A percentile compares a stretch with the other conserved stretches of the same genome.
These are phyloP conservation scores for Entomobrya proxima DNA, from an alignment of 2,888 invertebrate genomes.

Conservation along the genomic window DNA sequence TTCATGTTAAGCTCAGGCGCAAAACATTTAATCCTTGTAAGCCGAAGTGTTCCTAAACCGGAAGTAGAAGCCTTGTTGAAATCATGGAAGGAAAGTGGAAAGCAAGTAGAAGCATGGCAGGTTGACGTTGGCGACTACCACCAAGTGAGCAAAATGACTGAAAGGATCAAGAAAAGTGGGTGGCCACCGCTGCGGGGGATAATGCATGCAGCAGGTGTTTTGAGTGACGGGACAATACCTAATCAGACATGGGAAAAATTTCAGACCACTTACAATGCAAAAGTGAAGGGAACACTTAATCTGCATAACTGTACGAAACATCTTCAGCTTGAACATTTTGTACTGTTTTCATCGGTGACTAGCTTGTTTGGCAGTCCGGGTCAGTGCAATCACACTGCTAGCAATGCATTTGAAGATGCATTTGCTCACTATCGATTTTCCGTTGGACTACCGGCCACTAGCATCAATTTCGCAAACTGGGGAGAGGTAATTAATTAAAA, in stretches of 20 bases:
- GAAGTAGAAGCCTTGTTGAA: background rate
- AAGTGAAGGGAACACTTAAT: conserved; percentile 55
- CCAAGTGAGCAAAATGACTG: background rate
- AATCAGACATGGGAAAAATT: conserved; percentile 67
- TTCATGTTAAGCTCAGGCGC: conserved; percentile 66
- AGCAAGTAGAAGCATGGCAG: conserved; percentile 15
- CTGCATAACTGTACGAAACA: conserved; percentile 61
- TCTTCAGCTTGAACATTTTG: conserved; percentile 62
- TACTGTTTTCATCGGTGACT: conserved; percentile 60
- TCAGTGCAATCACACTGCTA: conserved; percentile 50
- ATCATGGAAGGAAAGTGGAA: conserved; percentile 28
- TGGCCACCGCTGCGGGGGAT: conserved; percentile 50
- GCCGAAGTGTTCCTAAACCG: conserved; percentile 41
- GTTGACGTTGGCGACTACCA: conserved; percentile 46
- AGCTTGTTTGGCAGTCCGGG: conserved; percentile 55
- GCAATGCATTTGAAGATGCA: conserved; percentile 47
- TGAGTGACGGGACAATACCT: conserved; percentile 41
- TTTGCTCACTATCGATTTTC: conserved; percentile 53
- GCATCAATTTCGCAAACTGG: conserved; percentile 52
- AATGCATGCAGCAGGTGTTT: conserved; percentile 51
- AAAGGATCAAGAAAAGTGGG: background rate
- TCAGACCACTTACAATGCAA: conserved; percentile 43
- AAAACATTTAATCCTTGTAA: conserved; percentile 52
- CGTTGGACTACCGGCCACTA: conserved; percentile 31
- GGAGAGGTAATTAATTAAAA: background rate